Base-by-base conservation (phyloP, 2,797 vertebrate genomes). In the Sebastes hubbsi region DNA sequence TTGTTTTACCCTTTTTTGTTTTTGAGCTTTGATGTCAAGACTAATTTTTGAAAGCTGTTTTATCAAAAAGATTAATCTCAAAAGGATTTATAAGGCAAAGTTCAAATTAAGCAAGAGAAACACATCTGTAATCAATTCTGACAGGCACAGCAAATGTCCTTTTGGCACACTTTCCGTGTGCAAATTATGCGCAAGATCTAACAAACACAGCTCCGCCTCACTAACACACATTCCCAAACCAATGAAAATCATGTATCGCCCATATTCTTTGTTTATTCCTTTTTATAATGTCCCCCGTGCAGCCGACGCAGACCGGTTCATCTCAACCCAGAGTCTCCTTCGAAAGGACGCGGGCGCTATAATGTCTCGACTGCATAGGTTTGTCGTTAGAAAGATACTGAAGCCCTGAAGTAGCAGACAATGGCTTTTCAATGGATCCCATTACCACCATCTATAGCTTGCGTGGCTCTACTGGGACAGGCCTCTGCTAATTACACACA, bases 361-460 rank as follows among this genome's bases (percentile, higher is more conserved):
- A 76, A 82, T 64, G 78, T 88, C 84, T 82, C 8, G 20, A 81
- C 78, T 82, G 54, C 90, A 89, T 91, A 82, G 87, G 89, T 91
- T 93, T 90, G 87, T 90, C 91, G 87, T 92, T 92, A 91, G 77
- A 91, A 84, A 82, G 86, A 88, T 67, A 84, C 79, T 90, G 81
- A 72, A 81, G 63, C 83, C 75, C 75, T 89, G 59, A 84, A 89
- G 89, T 64, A 83, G 87, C 85, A 92, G 86, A 92, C 90, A 90
- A 94, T 90, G 89, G 86, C 85, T 94, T 93, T 94, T 91, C 91
- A 83, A 92, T 94, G 90, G 90, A 93, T 93, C 86, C 92, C 85
- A 91, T 94, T 91, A 93, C 89, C 87, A 86, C 71, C n/a, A 38
- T 81, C 83, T 91, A 93, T 91, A 93, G 92, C 90, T 87, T 82